Base-by-base conservation (phyloP, 2,797 vertebrate genomes). In the Amniataba percoides region DNA sequence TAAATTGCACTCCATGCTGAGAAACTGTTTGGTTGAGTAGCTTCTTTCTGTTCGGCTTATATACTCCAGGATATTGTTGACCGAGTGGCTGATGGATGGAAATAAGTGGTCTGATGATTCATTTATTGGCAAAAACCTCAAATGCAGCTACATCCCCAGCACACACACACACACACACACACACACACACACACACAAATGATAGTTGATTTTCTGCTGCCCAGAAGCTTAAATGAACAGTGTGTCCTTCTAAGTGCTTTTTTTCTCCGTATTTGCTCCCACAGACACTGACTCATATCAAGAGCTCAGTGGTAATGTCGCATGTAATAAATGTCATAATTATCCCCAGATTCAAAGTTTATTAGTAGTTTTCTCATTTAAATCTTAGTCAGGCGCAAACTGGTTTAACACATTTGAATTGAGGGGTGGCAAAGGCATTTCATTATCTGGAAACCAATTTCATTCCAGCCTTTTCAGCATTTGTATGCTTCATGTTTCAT, bases 311-410 rank as follows among this genome's bases (percentile, higher is more conserved):
- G n/a, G n/a, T 57, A 57, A 79, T 77, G 46, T 62, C 67, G 19
- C 39, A 8, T 45, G 40, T 55, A 65, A 69, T 76, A 51, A 70
- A 71, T 67, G 59, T 39, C 53, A 36, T 64, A 81, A 79, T 65
- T 71, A 74, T 72, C 23, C 13, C 74, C n/a, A 53, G 49, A 57
- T 76, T 60, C 53, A 56, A 31, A 63, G 7, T 74, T 72, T 77
- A 46, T 75, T 43, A 43, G 0, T 39, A 43, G 21, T 31, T 48
- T 59, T 71, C 19, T 61, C 53, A 34, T 56, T 72, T 77, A 59
- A 78, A 43, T 68, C 21, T 21, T 40, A 55, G 23, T 51, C 36
- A 58, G 58, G 18, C 71, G 25, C 39, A 46, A 51, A 39, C 18
- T 58, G 9, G 4, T 48, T 71, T 60, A 62, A 65, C 62, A 57